Evolutionary conservation across 2,113 vertebrate genomes (phyloP), one percentile per base, ranked within the genome.

Genomic region (Puffinus mauretanicus): DNA sequence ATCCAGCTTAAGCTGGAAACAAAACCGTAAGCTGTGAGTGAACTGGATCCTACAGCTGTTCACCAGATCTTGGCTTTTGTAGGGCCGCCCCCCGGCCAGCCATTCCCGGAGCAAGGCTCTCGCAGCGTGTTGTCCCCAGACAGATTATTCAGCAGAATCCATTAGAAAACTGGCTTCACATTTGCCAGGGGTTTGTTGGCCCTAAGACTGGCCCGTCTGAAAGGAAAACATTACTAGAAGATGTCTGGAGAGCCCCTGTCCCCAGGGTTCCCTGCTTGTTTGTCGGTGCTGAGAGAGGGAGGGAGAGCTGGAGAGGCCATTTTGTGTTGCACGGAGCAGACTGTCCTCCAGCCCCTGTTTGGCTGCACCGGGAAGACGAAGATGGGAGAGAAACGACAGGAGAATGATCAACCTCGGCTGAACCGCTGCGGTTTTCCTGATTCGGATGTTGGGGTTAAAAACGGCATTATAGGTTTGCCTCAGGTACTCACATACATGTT

Each of bases 41-140:
- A 91, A 54, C 66, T 73, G 66, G 34, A 82, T 95, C 66, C 82
- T 82, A 26, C 90, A 94, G 94, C 87, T 96, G 90, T 82, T 91
- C 82, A 19, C 75, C 78, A 95, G 86, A 82, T 87, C 73, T 82
- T 61, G 66, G 58, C 70, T 82, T 88, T 65, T 6, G 21, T 11
- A 79, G 21, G 25, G 40, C 29, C 2, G 1, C 21, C 8, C 30
- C 14, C 30, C 22, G 1, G 2, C 1, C 58, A 38, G 57, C 40
- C 1, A 12, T 27, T 82, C 84, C 78, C 46, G 47, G 16, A 72
- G 38, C 52, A 55, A n/a, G 29, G 14, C 61, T 24, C 29, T 40
- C 2, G 4, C 6, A 2, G 40, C 10, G 0, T 12, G 5, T 65
- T 42, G 36, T 91, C 71, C 42, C 51, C 55, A 76, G 84, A 20